These are phyloP conservation scores for Euzophera pinguis DNA, from an alignment of 2,888 invertebrate genomes.

Conservation along the genomic window DNA sequence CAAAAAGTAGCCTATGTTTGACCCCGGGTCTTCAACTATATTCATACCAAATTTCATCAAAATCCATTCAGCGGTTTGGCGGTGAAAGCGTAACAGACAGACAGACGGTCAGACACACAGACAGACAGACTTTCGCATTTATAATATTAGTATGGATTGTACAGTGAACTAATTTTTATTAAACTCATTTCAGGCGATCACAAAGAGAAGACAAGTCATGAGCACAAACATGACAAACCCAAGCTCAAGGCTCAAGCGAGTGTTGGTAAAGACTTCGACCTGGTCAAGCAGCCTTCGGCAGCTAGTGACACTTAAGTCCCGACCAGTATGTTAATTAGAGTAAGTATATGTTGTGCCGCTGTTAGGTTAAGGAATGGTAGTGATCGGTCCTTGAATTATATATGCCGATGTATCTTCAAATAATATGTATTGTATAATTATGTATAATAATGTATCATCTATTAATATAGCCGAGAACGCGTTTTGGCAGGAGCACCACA, in stretches of 20 bases:
- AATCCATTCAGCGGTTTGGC: no score
- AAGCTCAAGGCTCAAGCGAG: constrained; percentile 64
- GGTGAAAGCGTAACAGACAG: no score
- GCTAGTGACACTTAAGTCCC: constrained; percentile 69
- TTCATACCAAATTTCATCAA: no score
- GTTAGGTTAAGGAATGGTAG: constrained; percentile 20
- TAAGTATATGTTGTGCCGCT: constrained; percentile 35
- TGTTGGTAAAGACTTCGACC: constrained; percentile 79
- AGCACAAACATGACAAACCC: constrained; percentile 40
- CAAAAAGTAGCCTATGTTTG: no score
- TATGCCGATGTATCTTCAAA: background rate
- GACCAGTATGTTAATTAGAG: constrained; percentile 33
- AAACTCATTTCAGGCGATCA: constrained; percentile 12
- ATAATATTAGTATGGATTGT: background rate
- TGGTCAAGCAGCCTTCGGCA: constrained; percentile 74
- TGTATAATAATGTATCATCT: no score
- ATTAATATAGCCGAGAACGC: no score
- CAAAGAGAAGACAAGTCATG: constrained; percentile 17
- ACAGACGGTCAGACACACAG: no score
- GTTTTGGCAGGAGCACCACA: no score
- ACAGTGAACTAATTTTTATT: no score
- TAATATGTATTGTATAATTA: no score
- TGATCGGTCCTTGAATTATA: constrained; percentile 15
- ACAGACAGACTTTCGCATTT: no score
- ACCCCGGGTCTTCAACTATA: no score